Conservation (phyloP, 2,113 vertebrate species). For the Bubo blakistoni region DNA sequence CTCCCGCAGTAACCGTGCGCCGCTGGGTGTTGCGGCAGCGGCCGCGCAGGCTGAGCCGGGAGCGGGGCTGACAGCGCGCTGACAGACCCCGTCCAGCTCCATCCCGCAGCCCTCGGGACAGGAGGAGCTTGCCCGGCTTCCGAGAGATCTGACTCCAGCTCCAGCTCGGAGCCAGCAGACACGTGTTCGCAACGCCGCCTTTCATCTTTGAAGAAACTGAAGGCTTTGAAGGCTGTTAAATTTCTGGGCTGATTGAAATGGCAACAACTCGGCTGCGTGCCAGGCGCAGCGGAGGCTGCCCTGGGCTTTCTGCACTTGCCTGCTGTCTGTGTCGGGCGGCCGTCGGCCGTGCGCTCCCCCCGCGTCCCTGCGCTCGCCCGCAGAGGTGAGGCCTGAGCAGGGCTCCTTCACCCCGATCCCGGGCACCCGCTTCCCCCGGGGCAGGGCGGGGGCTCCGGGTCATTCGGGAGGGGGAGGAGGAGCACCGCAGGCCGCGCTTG, state of each 20-base stretch:
- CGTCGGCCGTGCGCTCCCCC: accelerated
- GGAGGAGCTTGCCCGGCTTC: accelerated
- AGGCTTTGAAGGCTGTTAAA: not conserved
- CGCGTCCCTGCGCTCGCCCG: too few relatives aligned
- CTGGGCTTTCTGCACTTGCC: not conserved
- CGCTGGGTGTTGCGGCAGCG: not conserved
- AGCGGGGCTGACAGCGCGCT: accelerated
- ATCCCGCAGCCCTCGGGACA: not conserved
- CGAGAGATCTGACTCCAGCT: not conserved
- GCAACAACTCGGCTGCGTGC: accelerated
- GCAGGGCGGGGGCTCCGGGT: not conserved
- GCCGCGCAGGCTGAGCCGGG: not conserved
- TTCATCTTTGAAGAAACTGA: not conserved
- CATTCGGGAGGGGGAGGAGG: not conserved
- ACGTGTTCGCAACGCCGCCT: accelerated
- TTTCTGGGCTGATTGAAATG: not conserved
- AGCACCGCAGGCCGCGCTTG: accelerated
- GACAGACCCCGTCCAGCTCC: not conserved
- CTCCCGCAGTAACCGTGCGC: accelerated
- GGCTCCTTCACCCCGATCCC: not conserved
- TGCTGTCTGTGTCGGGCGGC: not conserved
- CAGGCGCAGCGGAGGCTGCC: not conserved
- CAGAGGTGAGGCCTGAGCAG: not conserved
- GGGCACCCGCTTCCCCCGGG: not conserved
- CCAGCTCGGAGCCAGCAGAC: not conserved